Evolutionary conservation across 2,888 invertebrate genomes (phyloP).

Genomic region (Dromius quadrimaculatus): DNA sequence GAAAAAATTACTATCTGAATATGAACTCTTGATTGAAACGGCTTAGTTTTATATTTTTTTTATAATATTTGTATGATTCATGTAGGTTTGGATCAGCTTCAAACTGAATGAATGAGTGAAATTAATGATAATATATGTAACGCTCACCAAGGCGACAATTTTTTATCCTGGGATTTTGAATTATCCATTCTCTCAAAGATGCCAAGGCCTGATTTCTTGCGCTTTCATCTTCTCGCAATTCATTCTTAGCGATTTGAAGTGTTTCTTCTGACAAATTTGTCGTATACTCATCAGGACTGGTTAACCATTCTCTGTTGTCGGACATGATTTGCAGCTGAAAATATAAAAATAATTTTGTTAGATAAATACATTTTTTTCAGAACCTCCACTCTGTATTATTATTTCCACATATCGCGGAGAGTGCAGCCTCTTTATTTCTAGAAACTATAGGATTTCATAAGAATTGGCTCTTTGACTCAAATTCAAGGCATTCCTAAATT

Average conservation of each 20-base stretch:
- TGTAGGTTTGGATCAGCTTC: constrained; percentile 3
- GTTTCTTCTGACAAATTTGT: constrained; percentile 74
- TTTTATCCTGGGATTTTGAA: constrained; percentile 77
- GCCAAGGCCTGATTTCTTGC: constrained; percentile 75
- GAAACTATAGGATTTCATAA: no score
- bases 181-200: constrained; percentile 78
- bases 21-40: no score
- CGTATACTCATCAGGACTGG: constrained; percentile 74
- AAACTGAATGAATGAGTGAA: no score
- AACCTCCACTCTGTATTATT: no score
- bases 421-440: no score
- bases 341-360: not conserved
- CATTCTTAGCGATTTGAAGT: constrained; percentile 74
- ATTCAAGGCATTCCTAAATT: no score
- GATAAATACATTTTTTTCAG: not conserved
- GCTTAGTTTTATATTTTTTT: no score
- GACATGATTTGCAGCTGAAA: constrained; percentile 55
- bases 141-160: constrained; percentile 76
- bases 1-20: no score
- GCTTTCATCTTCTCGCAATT: constrained; percentile 77
- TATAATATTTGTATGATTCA: not conserved
- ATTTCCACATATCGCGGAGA: no score
- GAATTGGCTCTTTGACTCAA: no score
- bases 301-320: constrained; percentile 67
- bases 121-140: not conserved